Evolutionary conservation across 2,888 invertebrate genomes (phyloP), one percentile per base, ranked within the genome.

Genomic region (Epicampocera succincta): DNA sequence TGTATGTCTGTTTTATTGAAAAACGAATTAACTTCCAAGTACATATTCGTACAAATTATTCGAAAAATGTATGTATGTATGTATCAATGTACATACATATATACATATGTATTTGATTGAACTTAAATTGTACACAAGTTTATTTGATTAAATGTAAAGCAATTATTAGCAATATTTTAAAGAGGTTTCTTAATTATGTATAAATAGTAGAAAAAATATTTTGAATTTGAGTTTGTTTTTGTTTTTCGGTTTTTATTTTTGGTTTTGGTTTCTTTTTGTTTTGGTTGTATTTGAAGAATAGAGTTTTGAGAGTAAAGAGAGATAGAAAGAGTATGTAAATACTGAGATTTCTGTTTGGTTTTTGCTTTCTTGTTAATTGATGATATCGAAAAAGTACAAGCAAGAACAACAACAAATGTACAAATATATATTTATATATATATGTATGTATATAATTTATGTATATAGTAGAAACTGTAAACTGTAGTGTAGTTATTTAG

Each of bases 351-450:
- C 68, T 52, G 12, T 25, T 68, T 17, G 25, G 12, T 46, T 44
- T 68, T 58, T 44, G 42, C 17, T 73, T 68, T 69, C 56, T 65
- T 65, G 60, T 66, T 78, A 78, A 66, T 83, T 66, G 40, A 66
- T 65, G 73, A 80, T 80, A 84, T 84, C 79, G 79, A 84, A 80
- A 83, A 71, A 84, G 68, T 76, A 73, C 76, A 84, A 80, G 78
- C 80, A 84, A 84, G 81, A 85, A 85, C 84, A 81, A 83, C 80
- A 83, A 82, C 79, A 85, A 83, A 85, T 63, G 77, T 81, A 84
- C 74, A 78, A 77, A 78, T 82, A 73, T 80, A 74, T n/a, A n/a
- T n/a, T n/a, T n/a, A n/a, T n/a, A n/a, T 56, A 17, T 42, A 11
- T 15, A 29, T 54, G n/a, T 21, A 42, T 44, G n/a, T 46, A 29